Conservation (phyloP, 2,888 invertebrate species). For the Aphrophora alni region DNA sequence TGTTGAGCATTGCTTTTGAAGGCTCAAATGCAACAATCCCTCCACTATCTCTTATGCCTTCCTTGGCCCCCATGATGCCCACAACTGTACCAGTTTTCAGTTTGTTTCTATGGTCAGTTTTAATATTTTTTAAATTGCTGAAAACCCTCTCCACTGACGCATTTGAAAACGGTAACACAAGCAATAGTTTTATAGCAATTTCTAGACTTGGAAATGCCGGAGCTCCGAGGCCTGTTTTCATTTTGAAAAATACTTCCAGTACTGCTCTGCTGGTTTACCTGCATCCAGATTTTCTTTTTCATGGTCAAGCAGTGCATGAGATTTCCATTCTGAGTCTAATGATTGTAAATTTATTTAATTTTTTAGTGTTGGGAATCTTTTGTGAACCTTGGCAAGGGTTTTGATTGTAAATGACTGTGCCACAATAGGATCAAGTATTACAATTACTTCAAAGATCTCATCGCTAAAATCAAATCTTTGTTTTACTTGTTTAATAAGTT, state of each 20-base stretch:
- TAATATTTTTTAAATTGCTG: slow-evolving; percentile 46
- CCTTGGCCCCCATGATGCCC: slow-evolving; percentile 43
- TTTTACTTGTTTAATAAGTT: background rate
- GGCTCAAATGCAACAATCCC: slow-evolving; percentile 42
- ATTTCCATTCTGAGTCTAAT: slow-evolving; percentile 28
- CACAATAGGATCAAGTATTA: slow-evolving; percentile 14
- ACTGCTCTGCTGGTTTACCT: background rate
- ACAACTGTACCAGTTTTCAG: slow-evolving; percentile 45
- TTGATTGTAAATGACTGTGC: background rate
- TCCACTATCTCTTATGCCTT: slow-evolving; percentile 31
- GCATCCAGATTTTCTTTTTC: background rate
- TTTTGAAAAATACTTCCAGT: slow-evolving; percentile 24
- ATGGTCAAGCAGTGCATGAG: slow-evolving; percentile 13
- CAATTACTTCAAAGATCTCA: background rate
- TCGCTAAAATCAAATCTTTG: slow-evolving; percentile 21
- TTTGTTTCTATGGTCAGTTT: slow-evolving; percentile 48
- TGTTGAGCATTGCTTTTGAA: too few species aligned
- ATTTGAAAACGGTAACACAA: too few species aligned
- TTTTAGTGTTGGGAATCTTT: slow-evolving; percentile 29
- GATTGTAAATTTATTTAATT: slow-evolving; percentile 11
- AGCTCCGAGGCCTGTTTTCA: slow-evolving; percentile 11
- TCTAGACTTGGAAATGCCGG: slow-evolving; percentile 19
- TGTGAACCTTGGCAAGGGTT: too few species aligned
- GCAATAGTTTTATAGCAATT: slow-evolving; percentile 16
- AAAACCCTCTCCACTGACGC: too few species aligned